These are phyloP conservation scores for Gymnosoma rotundatum DNA, from an alignment of 2,888 invertebrate genomes.

Conservation along the genomic window DNA sequence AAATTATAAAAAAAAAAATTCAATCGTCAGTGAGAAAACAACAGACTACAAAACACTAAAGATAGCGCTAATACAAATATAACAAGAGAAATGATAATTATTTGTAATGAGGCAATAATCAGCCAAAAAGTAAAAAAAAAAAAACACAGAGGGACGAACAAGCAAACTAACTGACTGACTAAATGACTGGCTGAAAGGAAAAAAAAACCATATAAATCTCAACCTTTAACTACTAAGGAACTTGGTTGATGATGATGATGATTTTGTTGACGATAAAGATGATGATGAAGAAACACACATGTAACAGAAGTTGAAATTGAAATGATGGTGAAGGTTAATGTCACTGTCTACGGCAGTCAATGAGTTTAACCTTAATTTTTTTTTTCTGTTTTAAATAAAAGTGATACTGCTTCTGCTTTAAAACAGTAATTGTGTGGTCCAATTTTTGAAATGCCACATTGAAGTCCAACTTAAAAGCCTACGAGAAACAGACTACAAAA, in stretches of 20 bases:
- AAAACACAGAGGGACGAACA: conserved; percentile 2
- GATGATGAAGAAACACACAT: conserved; percentile 19
- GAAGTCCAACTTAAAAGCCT: conserved; percentile 22
- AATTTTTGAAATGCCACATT: conserved; percentile 30
- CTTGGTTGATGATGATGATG: conserved; percentile 18
- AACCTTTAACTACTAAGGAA: conserved; percentile 45
- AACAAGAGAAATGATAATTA: conserved; percentile 66
- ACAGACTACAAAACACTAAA: conserved; percentile 67
- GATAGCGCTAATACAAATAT: conserved; percentile 64
- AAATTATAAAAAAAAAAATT: conserved; percentile 23
- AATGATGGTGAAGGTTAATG: conserved; percentile 66
- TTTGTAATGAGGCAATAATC: conserved; percentile 64
- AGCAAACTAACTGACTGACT: not conserved
- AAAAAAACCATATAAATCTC: conserved; percentile 48
- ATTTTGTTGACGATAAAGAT: conserved; percentile 15
- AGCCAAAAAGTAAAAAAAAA: conserved; percentile 23
- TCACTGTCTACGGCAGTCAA: conserved; percentile 58
- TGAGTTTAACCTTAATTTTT: conserved; percentile 65
- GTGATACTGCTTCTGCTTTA: conserved; percentile 17
- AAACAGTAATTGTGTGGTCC: conserved; percentile 63
- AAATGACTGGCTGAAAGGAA: not conserved
- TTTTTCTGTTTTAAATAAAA: not conserved
- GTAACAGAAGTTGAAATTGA: conserved; percentile 37
- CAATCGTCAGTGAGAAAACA: conserved; percentile 64
- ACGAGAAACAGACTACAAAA: conserved; percentile 5